Evolutionary conservation across 92 coral and sea anemone genomes (phyloP).

Genomic region (Plumapathes pennacea): DNA sequence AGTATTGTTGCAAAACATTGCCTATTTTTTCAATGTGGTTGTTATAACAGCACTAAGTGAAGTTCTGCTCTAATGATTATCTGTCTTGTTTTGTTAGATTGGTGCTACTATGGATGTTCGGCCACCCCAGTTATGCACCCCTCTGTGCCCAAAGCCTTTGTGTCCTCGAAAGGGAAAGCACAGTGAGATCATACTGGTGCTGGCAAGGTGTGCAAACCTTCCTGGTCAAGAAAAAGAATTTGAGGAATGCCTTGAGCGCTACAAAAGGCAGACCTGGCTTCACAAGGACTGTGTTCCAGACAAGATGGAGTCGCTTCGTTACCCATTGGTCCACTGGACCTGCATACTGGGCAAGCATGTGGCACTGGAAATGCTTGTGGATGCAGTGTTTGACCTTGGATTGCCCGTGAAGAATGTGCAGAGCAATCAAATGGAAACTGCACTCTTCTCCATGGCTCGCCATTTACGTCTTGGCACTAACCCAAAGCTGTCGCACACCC

Average conservation of each 20-base stretch:
- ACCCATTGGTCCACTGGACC: slow-evolving; percentile 62
- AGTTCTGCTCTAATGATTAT: too few species aligned
- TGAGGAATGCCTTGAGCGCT: slow-evolving; percentile 21
- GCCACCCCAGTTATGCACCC: slow-evolving; percentile 34
- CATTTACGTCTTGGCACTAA: not conserved
- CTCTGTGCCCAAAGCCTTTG: slow-evolving; percentile 32
- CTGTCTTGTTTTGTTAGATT: too few species aligned
- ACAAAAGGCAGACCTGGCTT: slow-evolving; percentile 34
- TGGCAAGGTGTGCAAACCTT: slow-evolving; percentile 1
- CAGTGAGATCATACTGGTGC: slow-evolving; percentile 37
- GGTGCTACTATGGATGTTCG: too few species aligned
- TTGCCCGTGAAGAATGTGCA: slow-evolving; percentile 1
- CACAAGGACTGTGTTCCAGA: slow-evolving; percentile 32
- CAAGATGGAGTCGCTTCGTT: slow-evolving; percentile 21
- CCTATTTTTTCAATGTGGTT: too few species aligned
- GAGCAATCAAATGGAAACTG: too few species aligned
- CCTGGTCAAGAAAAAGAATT: slow-evolving; percentile 26
- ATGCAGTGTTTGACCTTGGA: slow-evolving; percentile 11
- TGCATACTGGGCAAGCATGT: slow-evolving; percentile 50
- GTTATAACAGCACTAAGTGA: too few species aligned
- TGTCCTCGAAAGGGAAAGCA: slow-evolving; percentile 25
- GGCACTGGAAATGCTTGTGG: slow-evolving; percentile 8
- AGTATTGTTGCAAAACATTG: too few species aligned
- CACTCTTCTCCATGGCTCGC: slow-evolving; percentile 12
- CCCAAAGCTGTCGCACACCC: slow-evolving; percentile 4